phyloP scores from a whole-genome alignment of 2,888 invertebrate genomes.

The Melanargia galathea region DNA sequence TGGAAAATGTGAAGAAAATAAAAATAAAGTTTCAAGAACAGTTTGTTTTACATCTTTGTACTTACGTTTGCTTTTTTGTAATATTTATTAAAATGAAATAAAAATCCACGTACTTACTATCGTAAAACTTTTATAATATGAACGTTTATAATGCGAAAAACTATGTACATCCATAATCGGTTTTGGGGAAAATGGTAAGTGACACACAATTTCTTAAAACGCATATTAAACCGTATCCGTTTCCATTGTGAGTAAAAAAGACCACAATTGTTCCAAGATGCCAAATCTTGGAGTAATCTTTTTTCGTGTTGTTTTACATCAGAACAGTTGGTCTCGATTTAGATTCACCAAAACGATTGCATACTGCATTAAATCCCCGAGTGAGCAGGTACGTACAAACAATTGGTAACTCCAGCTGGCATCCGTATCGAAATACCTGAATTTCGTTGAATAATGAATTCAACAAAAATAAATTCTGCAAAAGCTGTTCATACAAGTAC shows the following conservation, averaged over 20 bases:
- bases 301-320: not conserved
- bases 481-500: not conserved
- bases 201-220: no score
- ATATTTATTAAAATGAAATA: no score
- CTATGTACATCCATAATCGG: no score
- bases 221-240: not conserved
- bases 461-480: not conserved
- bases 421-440: not conserved
- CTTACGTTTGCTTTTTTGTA: no score
- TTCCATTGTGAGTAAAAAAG: not conserved
- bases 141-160: no score
- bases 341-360: not conserved
- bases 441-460: not conserved
- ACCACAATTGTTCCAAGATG: not conserved
- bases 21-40: not conserved
- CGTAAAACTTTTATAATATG: no score
- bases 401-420: not conserved
- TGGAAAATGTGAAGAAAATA: not conserved
- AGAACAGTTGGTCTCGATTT: not conserved
- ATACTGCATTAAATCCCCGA: not conserved
- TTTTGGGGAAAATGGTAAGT: no score
- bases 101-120: no score
- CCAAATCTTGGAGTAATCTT: no score
- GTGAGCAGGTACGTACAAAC: not conserved
- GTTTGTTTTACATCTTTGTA: not conserved